These are phyloP conservation scores for Megalops cyprinoides DNA, from an alignment of 2,797 vertebrate species.

Conservation along the genomic window DNA sequence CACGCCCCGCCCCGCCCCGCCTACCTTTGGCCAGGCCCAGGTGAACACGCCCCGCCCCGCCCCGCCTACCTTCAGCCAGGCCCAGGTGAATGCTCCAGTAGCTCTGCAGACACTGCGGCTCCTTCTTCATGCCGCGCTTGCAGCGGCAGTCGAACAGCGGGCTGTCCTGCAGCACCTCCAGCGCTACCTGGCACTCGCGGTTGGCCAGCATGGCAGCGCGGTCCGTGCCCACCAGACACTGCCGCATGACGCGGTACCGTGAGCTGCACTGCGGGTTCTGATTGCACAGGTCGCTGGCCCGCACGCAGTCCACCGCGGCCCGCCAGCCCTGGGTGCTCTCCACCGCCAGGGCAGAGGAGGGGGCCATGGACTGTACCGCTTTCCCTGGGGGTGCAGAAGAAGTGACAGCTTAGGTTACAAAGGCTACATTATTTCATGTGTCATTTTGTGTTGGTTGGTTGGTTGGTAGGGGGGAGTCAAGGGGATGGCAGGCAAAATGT, in stretches of 20 bases:
- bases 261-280: slow-evolving; percentile 90
- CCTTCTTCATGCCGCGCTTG: slow-evolving; percentile 91
- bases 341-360: slow-evolving; percentile 63
- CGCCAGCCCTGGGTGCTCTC: slow-evolving; percentile 77
- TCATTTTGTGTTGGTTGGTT: neutral
- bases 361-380: slow-evolving; percentile 70
- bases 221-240: slow-evolving; percentile 91
- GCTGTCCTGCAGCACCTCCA: slow-evolving; percentile 92
- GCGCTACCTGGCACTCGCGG: slow-evolving; percentile 87
- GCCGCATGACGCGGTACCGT: slow-evolving; percentile 89
- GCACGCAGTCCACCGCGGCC: slow-evolving; percentile 86
- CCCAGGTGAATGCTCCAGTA: slow-evolving; percentile 96
- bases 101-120: slow-evolving; percentile 92
- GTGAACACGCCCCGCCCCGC: neutral
- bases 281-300: slow-evolving; percentile 89
- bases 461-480: neutral
- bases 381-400: slow-evolving; percentile 69
- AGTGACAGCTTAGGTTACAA: neutral
- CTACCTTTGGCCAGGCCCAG: neutral
- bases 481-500: neutral
- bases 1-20: neutral
- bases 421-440: neutral
- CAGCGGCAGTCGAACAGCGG: slow-evolving; percentile 89
- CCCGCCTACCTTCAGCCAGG: slow-evolving; percentile 80
- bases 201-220: slow-evolving; percentile 88